Evolutionary conservation across 2,888 invertebrate genomes (phyloP), one percentile per base, ranked within the genome.

Genomic region (Acleris laterana): DNA sequence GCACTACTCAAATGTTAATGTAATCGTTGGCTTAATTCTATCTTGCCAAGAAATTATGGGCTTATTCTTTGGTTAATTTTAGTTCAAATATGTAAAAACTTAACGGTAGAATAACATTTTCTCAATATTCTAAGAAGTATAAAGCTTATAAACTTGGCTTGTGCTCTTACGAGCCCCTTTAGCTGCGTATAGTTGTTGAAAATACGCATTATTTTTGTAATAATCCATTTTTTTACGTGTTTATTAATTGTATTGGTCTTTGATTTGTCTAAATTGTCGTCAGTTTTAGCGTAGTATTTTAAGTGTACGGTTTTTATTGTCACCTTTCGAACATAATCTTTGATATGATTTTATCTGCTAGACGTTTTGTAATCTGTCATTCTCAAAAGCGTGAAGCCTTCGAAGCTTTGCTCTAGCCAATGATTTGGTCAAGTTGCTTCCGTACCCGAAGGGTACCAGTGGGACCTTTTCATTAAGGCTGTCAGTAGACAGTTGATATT

Each of bases 221-320:
- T 9, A 38, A 17, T 46, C 4, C 3, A 17, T 5, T 46, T n/a
- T 5, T n/a, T 46, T 7, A 16, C 3, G 46, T 46, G 46, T 46
- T 46, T 46, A 46, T 46, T 46, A 46, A n/a, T 46, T 46, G 1
- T 1, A n/a, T 44, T 46, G 16, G 0, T 46, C 1, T 7, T 46
- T 44, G 44, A n/a, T 46, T 46, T n/a, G 16, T 46, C 46, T 46
- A 46, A 46, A 46, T 46, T 46, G 17, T 46, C 17, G 46, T 46
- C 38, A 7, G 6, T n/a, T 42, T 42, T 46, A n/a, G 16, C 7
- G 17, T 46, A 46, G 17, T 46, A 46, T 46, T 46, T 44, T 46
- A 46, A n/a, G 46, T 16, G 46, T n/a, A 16, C 17, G 16, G n/a
- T 46, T 17, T 46, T 7, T n/a, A 17, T 46, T 46, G n/a, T 46